phyloP scores from a whole-genome alignment of 37 sponge, comb jelly and placozoan species.

The Halisarca cf. caerulea region DNA sequence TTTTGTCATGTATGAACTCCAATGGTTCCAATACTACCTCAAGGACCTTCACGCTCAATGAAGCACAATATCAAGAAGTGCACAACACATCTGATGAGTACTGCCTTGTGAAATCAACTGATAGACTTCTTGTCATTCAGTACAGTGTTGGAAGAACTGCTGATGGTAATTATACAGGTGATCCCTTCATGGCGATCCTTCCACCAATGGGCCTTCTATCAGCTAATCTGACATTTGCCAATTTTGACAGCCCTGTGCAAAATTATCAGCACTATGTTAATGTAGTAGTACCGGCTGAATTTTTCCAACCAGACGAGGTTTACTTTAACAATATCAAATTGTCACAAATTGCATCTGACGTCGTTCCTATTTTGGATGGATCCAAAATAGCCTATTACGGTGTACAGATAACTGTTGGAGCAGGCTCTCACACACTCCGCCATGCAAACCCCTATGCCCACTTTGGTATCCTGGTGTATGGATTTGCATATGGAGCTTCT shows the following conservation, averaged over 20 bases:
- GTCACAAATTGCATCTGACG: background rate
- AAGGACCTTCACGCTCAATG: background rate
- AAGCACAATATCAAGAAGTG: slow-evolving; percentile 1
- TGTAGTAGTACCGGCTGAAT: background rate
- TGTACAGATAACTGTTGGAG: background rate
- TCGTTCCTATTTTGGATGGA: background rate
- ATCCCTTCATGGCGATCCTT: slow-evolving; percentile 22
- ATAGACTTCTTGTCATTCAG: slow-evolving; percentile 13
- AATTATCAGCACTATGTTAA: background rate
- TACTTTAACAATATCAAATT: background rate
- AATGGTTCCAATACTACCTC: background rate
- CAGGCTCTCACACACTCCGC: background rate
- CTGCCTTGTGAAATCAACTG: background rate
- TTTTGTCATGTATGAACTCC: background rate
- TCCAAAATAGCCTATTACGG: background rate
- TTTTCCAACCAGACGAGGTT: background rate
- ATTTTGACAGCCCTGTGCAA: background rate
- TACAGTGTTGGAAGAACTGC: slow-evolving; percentile 10
- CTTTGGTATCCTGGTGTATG: slow-evolving; percentile 3
- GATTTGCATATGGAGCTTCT: background rate
- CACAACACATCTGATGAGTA: background rate
- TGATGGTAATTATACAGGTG: slow-evolving; percentile 4
- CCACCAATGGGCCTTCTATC: background rate
- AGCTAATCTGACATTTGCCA: background rate
- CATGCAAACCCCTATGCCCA: background rate